Base-by-base conservation (phyloP, 2,888 invertebrate genomes). In the Cheilosia impressa region DNA sequence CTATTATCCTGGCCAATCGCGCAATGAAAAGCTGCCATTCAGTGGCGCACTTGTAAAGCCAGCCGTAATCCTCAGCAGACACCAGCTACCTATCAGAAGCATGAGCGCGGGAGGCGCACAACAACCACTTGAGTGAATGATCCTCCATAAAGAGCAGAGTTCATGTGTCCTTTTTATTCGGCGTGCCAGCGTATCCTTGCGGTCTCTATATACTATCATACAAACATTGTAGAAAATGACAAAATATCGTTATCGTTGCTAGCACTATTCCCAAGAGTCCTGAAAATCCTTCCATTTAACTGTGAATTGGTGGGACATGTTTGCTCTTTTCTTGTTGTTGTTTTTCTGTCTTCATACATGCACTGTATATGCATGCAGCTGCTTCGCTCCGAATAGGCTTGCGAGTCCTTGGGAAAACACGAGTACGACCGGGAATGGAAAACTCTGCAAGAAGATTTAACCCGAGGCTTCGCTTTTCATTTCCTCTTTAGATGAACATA, bases 91-190 rank as follows among this genome's bases (percentile, higher is more conserved):
- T 62, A 62, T 22, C 41, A 60, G 41, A 53, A 66, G 13, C 38
- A 58, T 27, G n/a, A 41, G 57, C 17, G 38, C 9, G n/a, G 19
- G 38, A 19, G 19, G 24, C 77, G 24, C 77, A 69, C 73, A 80
- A 60, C 84, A 80, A 80, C 75, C 84, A 84, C 84, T 84, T 84
- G 75, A 84, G 69, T 84, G 84, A 84, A 84, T 83, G 80, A 84
- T 84, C 75, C 71, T 76, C 34, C 80, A 53, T 53, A 62, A 60
- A 75, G 69, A 80, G 58, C 55, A 53, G 69, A 75, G 71, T 75
- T 79, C 65, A 84, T 68, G 73, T 75, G 63, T 75, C 75, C 58
- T 73, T 78, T 79, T 63, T 73, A 22, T 34, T 47, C 34, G 77
- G 65, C 38, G 17, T 10, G 31, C 34, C n/a, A 27, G 31, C 60